Evolutionary conservation across 2,888 invertebrate species (phyloP), one percentile per base, ranked within the genome.

Genomic region (Diplolepis rosae): DNA sequence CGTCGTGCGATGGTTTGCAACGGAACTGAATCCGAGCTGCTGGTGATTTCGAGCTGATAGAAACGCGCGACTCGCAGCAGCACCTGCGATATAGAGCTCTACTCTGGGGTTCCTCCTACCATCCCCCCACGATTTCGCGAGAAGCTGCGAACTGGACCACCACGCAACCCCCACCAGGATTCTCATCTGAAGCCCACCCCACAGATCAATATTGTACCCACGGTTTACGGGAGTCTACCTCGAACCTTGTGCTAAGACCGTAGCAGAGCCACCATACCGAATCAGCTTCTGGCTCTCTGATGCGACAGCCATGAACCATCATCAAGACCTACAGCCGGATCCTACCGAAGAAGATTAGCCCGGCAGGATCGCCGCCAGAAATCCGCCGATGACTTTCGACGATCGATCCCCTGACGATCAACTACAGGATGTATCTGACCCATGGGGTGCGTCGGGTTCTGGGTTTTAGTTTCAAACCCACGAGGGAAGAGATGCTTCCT

Each of bases 171-270:
- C 80, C 79, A 74, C 83, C 76, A 75, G 79, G 65, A 72, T 70
- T 78, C 79, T 80, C 81, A 80, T 80, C 76, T 69, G 69, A 71
- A 76, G 80, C 82, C 82, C 84, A 84, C 84, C 85, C 84, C 82
- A 83, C 87, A 85, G 88, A 88, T 88, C 88, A 88, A 88, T 88
- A 88, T 88, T 88, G 84, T 86, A 78, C 84, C 83, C 83, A 83
- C 80, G 80, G 77, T 83, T 80, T 82, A 84, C 84, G 82, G 80
- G 82, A 81, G 81, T 76, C 76, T 74, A 74, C 75, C 76, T 73
- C 69, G 77, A 68, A 74, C 75, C 76, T 78, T 77, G 72, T 73
- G 73, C 78, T 77, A 77, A 77, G 75, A 75, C 72, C 75, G 78
- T 77, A 72, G 74, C 73, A 71, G 48, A 71, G 68, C 66, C 51